phyloP scores from a whole-genome alignment of 2,888 invertebrate genomes.

The Drosophila testacea region DNA sequence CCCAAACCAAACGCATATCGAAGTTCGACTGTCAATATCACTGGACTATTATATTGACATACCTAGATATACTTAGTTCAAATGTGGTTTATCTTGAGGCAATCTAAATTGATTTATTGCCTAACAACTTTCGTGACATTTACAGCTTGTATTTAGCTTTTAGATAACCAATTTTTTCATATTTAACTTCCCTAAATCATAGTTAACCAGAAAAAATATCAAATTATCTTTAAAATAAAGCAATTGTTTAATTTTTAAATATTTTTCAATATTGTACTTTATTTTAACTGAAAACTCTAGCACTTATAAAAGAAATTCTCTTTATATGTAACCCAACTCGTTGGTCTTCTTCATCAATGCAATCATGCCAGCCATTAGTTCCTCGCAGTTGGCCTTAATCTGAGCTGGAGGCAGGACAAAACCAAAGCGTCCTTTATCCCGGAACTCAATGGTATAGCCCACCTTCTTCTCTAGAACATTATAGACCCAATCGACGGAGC shows the following conservation, averaged over 20 bases:
- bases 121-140: slow-evolving; percentile 17
- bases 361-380: slow-evolving; percentile 86
- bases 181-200: slow-evolving; percentile 54
- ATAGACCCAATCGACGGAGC: slow-evolving; percentile 86
- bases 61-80: background rate
- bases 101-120: slow-evolving; percentile 59
- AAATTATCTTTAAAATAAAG: background rate
- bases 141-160: slow-evolving; percentile 45
- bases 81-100: slow-evolving; percentile 12
- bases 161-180: slow-evolving; percentile 80
- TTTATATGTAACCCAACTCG: slow-evolving; percentile 85
- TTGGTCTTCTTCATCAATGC: slow-evolving; percentile 86
- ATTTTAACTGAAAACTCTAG: background rate
- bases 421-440: slow-evolving; percentile 89
- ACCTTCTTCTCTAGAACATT: slow-evolving; percentile 86
- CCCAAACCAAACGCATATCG: slow-evolving; percentile 63
- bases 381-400: slow-evolving; percentile 88
- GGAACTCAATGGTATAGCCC: slow-evolving; percentile 87
- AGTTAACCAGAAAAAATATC: too few relatives aligned
- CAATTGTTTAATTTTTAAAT: background rate
- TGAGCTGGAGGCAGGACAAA: slow-evolving; percentile 89
- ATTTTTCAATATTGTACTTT: background rate
- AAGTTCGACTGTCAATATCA: slow-evolving; percentile 34
- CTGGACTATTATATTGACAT: slow-evolving; percentile 7
- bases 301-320: too few relatives aligned